Conservation (phyloP, 2,797 vertebrate genomes). For the Rhinichthys osculus region DNA sequence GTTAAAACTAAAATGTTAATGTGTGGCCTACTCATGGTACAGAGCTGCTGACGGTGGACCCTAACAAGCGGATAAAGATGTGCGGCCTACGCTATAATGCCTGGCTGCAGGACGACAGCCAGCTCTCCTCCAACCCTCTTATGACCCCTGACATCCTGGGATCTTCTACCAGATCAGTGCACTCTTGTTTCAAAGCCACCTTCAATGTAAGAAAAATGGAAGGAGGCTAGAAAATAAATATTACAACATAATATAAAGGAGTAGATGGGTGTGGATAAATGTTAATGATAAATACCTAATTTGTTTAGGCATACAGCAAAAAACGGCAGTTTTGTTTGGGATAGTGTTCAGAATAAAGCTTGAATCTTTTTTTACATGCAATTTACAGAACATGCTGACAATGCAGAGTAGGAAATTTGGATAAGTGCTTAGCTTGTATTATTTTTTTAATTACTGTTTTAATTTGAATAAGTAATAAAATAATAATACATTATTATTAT, state of each 20-base stretch:
- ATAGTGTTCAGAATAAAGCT: neutral
- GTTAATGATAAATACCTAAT: neutral
- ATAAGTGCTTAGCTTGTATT: neutral
- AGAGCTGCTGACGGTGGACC: constrained; percentile 98
- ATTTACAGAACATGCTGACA: neutral
- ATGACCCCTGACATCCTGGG: constrained; percentile 98
- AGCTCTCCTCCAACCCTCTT: constrained; percentile 96
- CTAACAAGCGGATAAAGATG: constrained; percentile 99
- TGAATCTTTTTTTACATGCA: neutral
- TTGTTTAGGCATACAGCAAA: neutral
- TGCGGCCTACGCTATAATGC: constrained; percentile 92
- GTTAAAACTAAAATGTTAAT: neutral
- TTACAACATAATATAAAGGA: neutral
- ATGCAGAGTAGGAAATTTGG: neutral
- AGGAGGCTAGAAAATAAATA: neutral
- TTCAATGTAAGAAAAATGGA: constrained; percentile 86
- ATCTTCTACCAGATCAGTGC: constrained; percentile 90
- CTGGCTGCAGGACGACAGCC: constrained; percentile 98
- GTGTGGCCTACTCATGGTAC: constrained; percentile 2
- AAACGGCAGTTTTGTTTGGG: fast-evolving
- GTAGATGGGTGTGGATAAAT: neutral
- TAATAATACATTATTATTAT: neutral
- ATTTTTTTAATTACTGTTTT: neutral
- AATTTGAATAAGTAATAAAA: neutral
- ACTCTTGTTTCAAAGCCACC: constrained; percentile 96